Percentiles rank a stretch among this genome's conserved stretches.
Conservation (phyloP, 2,888 invertebrate genomes). For the Hyalella azteca region DNA sequence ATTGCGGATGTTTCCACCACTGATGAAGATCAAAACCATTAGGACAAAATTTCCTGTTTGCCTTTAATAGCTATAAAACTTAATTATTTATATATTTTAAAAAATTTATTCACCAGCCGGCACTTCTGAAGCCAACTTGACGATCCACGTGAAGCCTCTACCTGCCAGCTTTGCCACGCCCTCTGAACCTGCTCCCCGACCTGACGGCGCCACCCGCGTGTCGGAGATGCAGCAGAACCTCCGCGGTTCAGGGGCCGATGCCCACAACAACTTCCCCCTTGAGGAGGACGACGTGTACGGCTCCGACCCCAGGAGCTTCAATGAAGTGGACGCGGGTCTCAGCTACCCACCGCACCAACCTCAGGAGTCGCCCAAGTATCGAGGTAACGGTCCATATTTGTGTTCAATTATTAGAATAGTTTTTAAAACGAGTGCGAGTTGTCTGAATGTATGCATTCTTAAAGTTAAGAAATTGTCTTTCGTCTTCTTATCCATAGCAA, state of each 20-base stretch:
- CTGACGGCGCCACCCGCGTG: background rate
- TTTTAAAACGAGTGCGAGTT: too few species aligned
- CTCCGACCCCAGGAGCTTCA: slow-evolving; percentile 18
- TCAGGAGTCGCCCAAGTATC: background rate
- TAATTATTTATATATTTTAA: background rate
- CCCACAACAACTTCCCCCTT: background rate
- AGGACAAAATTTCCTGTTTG: too few species aligned
- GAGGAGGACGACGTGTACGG: background rate
- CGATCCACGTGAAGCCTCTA: slow-evolving; percentile 46
- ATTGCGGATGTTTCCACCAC: too few species aligned
- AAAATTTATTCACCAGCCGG: slow-evolving; percentile 40
- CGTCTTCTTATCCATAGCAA: too few species aligned
- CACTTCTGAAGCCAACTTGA: slow-evolving; percentile 48
- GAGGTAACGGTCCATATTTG: background rate
- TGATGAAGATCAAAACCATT: too few species aligned
- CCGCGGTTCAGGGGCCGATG: background rate
- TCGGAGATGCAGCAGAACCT: too few species aligned
- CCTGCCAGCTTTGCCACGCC: slow-evolving; percentile 42
- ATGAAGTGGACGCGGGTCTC: slow-evolving; percentile 21
- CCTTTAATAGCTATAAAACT: too few species aligned
- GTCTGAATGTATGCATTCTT: too few species aligned
- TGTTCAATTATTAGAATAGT: too few species aligned
- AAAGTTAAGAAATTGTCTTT: too few species aligned
- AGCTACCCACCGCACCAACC: background rate
- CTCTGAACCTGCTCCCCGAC: background rate